Evolutionary conservation across 2,888 invertebrate species (phyloP).

Genomic region (Perdita meconis): DNA sequence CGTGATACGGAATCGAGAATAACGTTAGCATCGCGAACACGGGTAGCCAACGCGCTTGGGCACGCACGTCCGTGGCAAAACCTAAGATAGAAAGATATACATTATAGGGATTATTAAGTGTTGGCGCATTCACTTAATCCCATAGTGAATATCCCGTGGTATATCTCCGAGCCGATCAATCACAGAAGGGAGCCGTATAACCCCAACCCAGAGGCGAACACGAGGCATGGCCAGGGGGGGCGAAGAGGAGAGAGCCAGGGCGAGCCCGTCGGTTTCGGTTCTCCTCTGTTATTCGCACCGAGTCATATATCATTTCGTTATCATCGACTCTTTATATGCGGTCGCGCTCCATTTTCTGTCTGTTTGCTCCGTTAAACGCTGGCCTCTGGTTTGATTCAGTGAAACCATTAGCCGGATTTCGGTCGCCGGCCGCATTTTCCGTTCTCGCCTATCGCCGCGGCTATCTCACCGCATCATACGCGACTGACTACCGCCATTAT

Average conservation of each 20-base stretch:
- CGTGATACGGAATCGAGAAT: slow-evolving; percentile 4
- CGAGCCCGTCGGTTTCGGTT: slow-evolving; percentile 60
- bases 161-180: slow-evolving; percentile 84
- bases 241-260: slow-evolving; percentile 30
- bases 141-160: slow-evolving; percentile 81
- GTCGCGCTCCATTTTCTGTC: slow-evolving; percentile 84
- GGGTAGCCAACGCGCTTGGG: slow-evolving; percentile 16
- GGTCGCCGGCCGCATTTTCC: slow-evolving; percentile 75
- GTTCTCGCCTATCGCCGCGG: slow-evolving; percentile 63
- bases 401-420: slow-evolving; percentile 82
- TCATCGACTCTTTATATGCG: slow-evolving; percentile 85
- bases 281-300: slow-evolving; percentile 80
- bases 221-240: too few species aligned
- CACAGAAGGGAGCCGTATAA: slow-evolving; percentile 72
- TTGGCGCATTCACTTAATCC: slow-evolving; percentile 83
- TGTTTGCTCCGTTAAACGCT: slow-evolving; percentile 83
- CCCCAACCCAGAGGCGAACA: slow-evolving; percentile 48
- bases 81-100: slow-evolving; percentile 61
- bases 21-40: neutral
- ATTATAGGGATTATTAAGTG: slow-evolving; percentile 78
- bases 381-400: slow-evolving; percentile 79
- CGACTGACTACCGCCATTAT: slow-evolving; percentile 72
- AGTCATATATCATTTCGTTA: slow-evolving; percentile 84
- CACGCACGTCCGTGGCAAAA: slow-evolving; percentile 3
- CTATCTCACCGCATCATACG: slow-evolving; percentile 72